These are phyloP conservation scores for Catharus ustulatus DNA, from an alignment of 2,797 vertebrate species.

Conservation along the genomic window DNA sequence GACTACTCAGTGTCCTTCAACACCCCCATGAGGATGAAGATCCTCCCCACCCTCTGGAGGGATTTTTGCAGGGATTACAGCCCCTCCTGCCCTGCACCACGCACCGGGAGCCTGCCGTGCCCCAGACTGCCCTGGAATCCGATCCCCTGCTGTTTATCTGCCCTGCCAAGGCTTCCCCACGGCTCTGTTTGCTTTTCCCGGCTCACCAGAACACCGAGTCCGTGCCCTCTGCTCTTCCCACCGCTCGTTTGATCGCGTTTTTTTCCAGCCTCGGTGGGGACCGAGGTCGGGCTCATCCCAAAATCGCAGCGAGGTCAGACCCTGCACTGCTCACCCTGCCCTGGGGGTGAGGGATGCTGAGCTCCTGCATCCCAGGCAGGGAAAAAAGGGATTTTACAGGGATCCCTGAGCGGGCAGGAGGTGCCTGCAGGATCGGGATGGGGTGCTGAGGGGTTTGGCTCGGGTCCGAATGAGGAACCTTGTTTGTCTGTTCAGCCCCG, in stretches of 20 bases:
- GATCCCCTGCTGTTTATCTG: not conserved
- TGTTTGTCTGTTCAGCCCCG: constrained; percentile 33
- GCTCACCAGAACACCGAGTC: not conserved
- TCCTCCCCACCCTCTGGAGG: not conserved
- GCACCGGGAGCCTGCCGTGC: accelerated
- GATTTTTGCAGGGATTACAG: not conserved
- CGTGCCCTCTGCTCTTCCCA: not conserved
- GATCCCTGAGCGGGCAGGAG: not conserved
- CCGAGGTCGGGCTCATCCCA: not conserved
- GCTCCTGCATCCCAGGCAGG: not conserved
- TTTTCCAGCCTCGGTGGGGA: not conserved
- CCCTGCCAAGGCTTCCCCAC: not conserved
- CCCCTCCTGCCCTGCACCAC: accelerated
- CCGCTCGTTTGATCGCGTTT: accelerated
- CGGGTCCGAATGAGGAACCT: not conserved
- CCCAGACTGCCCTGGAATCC: not conserved
- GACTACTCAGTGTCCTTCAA: accelerated
- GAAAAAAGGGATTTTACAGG: accelerated
- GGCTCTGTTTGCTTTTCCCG: constrained; percentile 28
- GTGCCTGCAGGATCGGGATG: not conserved
- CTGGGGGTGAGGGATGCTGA: not conserved
- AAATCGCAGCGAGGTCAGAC: not conserved
- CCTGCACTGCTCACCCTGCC: accelerated
- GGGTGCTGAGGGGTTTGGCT: not conserved
- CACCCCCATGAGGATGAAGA: not conserved